Conservation (phyloP, 2,797 vertebrate species). For the Ctenopoma kingsleyae region DNA sequence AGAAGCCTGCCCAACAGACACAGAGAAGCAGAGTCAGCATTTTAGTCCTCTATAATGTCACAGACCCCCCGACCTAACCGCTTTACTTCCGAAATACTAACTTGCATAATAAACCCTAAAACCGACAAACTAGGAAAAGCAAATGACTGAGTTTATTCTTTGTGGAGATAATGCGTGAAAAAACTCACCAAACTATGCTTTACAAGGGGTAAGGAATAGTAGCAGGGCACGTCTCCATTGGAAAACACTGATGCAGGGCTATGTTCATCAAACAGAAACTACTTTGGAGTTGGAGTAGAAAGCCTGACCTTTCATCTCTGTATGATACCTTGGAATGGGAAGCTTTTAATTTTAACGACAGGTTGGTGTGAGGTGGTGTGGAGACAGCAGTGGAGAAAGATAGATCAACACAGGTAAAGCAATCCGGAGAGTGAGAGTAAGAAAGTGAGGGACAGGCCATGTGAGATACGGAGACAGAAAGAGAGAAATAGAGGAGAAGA, state of each 20-base stretch:
- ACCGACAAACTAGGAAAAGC: slow-evolving; percentile 12
- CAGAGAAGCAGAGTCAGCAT: slow-evolving; percentile 85
- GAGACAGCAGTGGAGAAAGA: slow-evolving; percentile 22
- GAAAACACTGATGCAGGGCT: slow-evolving; percentile 53
- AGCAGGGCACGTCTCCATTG: slow-evolving; percentile 36
- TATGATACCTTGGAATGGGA: slow-evolving; percentile 37
- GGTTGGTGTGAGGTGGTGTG: slow-evolving; percentile 6
- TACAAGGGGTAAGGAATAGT: slow-evolving; percentile 42
- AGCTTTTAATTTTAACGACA: slow-evolving; percentile 49
- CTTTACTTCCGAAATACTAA: slow-evolving; percentile 21
- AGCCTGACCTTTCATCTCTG: slow-evolving; percentile 56
- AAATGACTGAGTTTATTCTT: slow-evolving; percentile 15
- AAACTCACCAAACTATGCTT: slow-evolving; percentile 49
- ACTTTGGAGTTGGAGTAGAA: slow-evolving; percentile 41
- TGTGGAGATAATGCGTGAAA: slow-evolving; percentile 24
- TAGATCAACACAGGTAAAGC: slow-evolving; percentile 50
- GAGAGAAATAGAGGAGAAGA: slow-evolving; percentile 53
- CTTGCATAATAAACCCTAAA: slow-evolving; percentile 11
- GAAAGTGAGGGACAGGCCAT: slow-evolving; percentile 40
- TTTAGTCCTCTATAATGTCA: slow-evolving; percentile 83
- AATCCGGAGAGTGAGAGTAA: slow-evolving; percentile 52
- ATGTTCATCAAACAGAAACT: slow-evolving; percentile 39
- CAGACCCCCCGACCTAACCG: slow-evolving; percentile 59
- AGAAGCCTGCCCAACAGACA: slow-evolving; percentile 77
- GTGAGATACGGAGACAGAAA: slow-evolving; percentile 42